phyloP scores from a whole-genome alignment of 1,140 invertebrate genomes.

The Dreissena rostriformis region DNA sequence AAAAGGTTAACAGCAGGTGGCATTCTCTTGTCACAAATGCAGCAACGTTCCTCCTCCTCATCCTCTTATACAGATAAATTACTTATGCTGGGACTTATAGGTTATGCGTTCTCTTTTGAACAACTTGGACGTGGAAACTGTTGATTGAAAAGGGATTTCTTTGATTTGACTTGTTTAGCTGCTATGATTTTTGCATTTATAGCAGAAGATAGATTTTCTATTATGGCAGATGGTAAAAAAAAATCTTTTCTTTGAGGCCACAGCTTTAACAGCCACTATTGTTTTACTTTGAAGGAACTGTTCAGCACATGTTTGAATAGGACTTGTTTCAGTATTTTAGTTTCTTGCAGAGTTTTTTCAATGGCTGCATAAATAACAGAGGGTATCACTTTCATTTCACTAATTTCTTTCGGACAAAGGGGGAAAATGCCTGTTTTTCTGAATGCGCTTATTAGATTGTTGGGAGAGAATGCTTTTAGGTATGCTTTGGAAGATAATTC shows the following conservation, averaged over 20 bases:
- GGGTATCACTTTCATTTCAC: neutral
- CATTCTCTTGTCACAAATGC: neutral
- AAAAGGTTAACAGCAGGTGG: neutral
- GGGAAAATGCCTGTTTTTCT: slow-evolving; percentile 18
- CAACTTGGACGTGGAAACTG: neutral
- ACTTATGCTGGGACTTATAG: neutral
- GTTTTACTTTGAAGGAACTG: neutral
- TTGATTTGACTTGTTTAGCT: neutral
- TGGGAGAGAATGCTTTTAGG: slow-evolving; percentile 9
- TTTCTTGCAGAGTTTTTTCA: neutral
- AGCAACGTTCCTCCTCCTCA: neutral
- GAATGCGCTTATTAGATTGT: slow-evolving; percentile 9
- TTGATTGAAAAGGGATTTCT: neutral
- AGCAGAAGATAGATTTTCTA: neutral
- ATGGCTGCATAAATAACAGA: neutral
- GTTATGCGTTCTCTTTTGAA: neutral
- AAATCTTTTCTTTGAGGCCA: neutral
- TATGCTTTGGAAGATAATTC: slow-evolving; percentile 32
- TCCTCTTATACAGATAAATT: too few relatives aligned
- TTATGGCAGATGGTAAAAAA: neutral
- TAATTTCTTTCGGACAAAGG: slow-evolving; percentile 1
- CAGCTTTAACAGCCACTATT: neutral
- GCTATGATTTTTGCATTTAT: neutral
- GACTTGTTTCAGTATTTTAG: neutral
- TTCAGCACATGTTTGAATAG: neutral